Base-by-base conservation (phyloP, 2,888 invertebrate species). In the Hemithea aestivaria region DNA sequence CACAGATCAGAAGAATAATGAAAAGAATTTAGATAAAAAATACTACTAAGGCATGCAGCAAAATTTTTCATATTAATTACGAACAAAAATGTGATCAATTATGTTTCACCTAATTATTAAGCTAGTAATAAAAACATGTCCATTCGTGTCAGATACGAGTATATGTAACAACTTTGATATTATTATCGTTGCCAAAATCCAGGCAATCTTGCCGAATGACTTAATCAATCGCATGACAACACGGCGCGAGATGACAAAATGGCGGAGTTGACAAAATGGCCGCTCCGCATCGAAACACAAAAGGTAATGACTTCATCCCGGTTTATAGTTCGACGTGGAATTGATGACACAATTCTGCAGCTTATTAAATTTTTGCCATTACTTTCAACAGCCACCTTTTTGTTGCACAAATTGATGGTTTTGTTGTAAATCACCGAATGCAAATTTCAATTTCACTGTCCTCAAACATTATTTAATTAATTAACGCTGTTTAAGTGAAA, bases 301-400 rank as follows among this genome's bases (percentile, higher is more conserved):
- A 42, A 41, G 46, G 30, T 51, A 50, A 56, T 48, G 51, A 52
- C 50, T 43, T 43, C 44, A 45, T 49, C 39, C 35, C 37, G 29
- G 33, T 44, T 42, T 41, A 48, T 45, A 40, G 48, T 43, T 51
- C 45, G 32, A 48, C 41, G 41, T 29, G 23, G 31, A 45, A 51
- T 43, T 48, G 44, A 51, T 48, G 44, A 32, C 43, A 35, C 40
- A 49, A 49, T 53, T 30, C 26, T 27, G 44, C 27, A 40, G 39
- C 32, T 48, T 41, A 48, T 47, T 49, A 45, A 40, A 49, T 43
- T 40, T 42, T 51, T 46, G 38, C 29, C 37, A 34, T 16, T 16
- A 16, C 5, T 16, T 27, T 31, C 26, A 29, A 20, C 8, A 21
- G 28, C 36, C 9, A 34, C 26, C 23, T 36, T 42, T 41, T 31